phyloP scores from a whole-genome alignment of 2,888 invertebrate genomes.

The Lasioglossum figueresi region DNA sequence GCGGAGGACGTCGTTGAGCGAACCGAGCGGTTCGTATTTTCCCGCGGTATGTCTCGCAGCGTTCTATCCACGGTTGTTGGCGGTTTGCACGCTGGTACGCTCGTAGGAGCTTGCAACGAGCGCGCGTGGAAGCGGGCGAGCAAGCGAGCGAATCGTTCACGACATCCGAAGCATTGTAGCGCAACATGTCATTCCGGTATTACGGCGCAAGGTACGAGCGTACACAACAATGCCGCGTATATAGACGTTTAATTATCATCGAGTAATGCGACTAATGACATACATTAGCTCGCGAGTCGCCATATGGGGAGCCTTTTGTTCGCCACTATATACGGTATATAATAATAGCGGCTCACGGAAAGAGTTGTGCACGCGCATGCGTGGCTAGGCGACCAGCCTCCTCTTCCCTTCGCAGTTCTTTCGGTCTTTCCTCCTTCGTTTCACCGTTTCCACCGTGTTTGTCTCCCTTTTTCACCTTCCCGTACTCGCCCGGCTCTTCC shows the following conservation, averaged over 20 bases:
- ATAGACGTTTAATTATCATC: constrained; percentile 84
- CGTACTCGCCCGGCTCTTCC: constrained; percentile 28
- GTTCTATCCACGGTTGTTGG: constrained; percentile 14
- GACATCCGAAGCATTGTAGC: constrained; percentile 83
- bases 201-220: constrained; percentile 81
- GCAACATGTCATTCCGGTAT: constrained; percentile 83
- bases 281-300: constrained; percentile 82
- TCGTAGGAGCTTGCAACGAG: constrained; percentile 54
- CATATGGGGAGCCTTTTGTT: constrained; percentile 84
- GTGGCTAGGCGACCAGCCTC: constrained; percentile 69
- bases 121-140: constrained; percentile 62
- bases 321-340: constrained; percentile 74
- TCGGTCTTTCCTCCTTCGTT: constrained; percentile 54
- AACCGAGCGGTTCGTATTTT: constrained; percentile 37
- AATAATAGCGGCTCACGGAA: constrained; percentile 83
- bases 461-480: constrained; percentile 42
- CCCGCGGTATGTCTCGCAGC: constrained; percentile 36
- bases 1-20: background rate
- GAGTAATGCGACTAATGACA: constrained; percentile 84
- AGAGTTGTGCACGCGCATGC: constrained; percentile 82
- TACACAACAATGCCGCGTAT: constrained; percentile 80
- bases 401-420: constrained; percentile 72
- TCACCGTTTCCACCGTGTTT: constrained; percentile 19
- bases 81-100: background rate
- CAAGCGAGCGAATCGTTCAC: constrained; percentile 76